Base-by-base conservation (phyloP, 1,140 invertebrate genomes). In the Camponotus pennsylvanicus region DNA sequence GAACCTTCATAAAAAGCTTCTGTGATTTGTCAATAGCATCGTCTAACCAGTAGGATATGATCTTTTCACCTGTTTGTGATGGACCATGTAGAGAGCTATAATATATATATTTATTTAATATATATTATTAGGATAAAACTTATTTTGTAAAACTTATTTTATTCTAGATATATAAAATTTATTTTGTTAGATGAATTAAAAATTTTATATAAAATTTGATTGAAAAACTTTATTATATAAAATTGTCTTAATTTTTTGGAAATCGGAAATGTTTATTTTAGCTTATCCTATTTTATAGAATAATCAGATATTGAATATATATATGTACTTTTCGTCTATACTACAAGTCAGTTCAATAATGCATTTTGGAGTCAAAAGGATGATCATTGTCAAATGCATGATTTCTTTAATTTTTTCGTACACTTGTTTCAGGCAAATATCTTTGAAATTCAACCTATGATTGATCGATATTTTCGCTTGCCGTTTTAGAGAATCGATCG, bases 11-110 rank as follows among this genome's bases (percentile, higher is more conserved):
- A 42, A 93, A 77, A 13, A 94, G 63, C 32, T 78, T 88, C 6
- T 90, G 63, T 15, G 90, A 77, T 32, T 67, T 9, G 9, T 75
- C 6, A 27, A 55, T 77, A 45, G 92, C 86, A 57, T 85, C 67
- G 34, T 93, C 92, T 42, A 93, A 59, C 92, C 92, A 92, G 49
- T 89, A 93, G 6, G 89, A 90, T 0, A 93, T 59, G 1, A 93
- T 61, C 71, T 94, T 94, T 59, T 93, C 70, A 0, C 93, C 93
- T 3, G 88, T 91, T 13, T 93, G 66, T 18, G 66, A 18, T 21
- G 93, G 85, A 1, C 92, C 92, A 64, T 93, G 91, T 27, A 94
- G 77, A 70, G 87, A 86, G 57, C 92, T 94, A 21, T 18, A 80
- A 76, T 1, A 34, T 76, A 34, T 76, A 40, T 15, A 40, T 77